Base-by-base conservation (phyloP, 1,140 invertebrate species). In the Kradibia gibbosae region DNA sequence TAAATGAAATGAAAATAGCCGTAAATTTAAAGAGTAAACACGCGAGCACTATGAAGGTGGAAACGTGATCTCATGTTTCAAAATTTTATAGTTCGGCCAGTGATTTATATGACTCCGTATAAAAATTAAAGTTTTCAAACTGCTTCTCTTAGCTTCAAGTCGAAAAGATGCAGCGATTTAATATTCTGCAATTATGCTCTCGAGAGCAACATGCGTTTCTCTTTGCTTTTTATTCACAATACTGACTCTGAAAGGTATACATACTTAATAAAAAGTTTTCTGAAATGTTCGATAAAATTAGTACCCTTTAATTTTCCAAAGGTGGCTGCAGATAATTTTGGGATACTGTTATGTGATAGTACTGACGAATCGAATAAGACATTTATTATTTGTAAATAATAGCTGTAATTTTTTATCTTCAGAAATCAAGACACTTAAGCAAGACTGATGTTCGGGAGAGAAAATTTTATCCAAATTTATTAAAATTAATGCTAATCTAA, bases 1-100 rank as follows among this genome's bases (percentile, higher is more conserved):
- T 65, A 77, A 77, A 34, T 50, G 74, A 62, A 77, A 48, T 74
- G 72, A 74, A 74, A 74, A 74, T 74, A 55, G 53, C 31, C 72
- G 72, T 74, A 55, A 74, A 74, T 74, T 55, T 20, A 74, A 74
- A 74, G 53, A 39, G 36, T 74, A 74, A 74, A 74, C 50, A 74
- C 34, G 20, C 34, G 34, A 67, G 62, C 62, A 39, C 11, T 67
- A n/a, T 34, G 36, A 67, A 67, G 62, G 62, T 67, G 34, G 62
- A 67, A 67, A 67, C 62, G 62, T 67, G 62, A 67, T 67, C 62
- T 67, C 62, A 67, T 67, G 62, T 67, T 67, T 67, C 62, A 22
- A 67, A 67, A 67, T 36, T 74, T 74, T 57, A 57, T 74, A 57
- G 50, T 74, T 39, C 42, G 31, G 25, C 50, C 55, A 11, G 50